phyloP scores from a whole-genome alignment of 92 coral and sea anemone genomes.

The Parazoanthus swiftii region DNA sequence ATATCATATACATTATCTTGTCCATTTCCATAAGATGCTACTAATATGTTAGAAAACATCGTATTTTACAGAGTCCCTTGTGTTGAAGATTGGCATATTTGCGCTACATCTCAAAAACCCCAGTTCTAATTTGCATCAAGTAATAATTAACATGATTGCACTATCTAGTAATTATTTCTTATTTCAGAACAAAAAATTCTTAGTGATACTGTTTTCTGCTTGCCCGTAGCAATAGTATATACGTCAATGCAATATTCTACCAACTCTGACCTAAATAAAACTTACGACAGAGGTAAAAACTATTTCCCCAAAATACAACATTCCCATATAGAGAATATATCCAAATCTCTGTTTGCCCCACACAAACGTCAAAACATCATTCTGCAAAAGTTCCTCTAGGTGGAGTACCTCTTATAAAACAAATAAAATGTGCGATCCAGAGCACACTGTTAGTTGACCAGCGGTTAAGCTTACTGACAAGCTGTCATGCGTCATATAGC shows the following conservation, averaged over 20 bases:
- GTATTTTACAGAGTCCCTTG: constrained; percentile 13
- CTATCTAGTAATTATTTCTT: neutral
- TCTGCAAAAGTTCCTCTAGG: neutral
- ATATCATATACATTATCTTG: neutral
- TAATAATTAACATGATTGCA: neutral
- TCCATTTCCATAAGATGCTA: neutral
- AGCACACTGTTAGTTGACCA: neutral
- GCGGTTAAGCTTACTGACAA: neutral
- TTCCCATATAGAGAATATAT: neutral
- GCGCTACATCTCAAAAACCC: constrained; percentile 17
- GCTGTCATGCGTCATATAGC: neutral
- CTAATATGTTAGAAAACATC: constrained; percentile 1
- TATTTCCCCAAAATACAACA: neutral
- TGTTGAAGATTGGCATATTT: constrained; percentile 24
- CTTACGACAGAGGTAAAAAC: constrained; percentile 4
- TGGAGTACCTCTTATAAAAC: neutral
- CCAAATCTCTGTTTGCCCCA: constrained; percentile 1
- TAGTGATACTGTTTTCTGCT: neutral
- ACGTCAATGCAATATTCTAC: constrained; percentile 8
- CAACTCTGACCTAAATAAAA: constrained; percentile 32
- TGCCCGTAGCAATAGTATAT: neutral
- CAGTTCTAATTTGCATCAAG: constrained; percentile 6
- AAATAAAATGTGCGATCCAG: neutral
- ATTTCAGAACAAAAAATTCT: neutral
- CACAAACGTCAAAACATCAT: neutral